Conservation (phyloP, 2,113 vertebrate species). For the Gracilinanus agilis region DNA sequence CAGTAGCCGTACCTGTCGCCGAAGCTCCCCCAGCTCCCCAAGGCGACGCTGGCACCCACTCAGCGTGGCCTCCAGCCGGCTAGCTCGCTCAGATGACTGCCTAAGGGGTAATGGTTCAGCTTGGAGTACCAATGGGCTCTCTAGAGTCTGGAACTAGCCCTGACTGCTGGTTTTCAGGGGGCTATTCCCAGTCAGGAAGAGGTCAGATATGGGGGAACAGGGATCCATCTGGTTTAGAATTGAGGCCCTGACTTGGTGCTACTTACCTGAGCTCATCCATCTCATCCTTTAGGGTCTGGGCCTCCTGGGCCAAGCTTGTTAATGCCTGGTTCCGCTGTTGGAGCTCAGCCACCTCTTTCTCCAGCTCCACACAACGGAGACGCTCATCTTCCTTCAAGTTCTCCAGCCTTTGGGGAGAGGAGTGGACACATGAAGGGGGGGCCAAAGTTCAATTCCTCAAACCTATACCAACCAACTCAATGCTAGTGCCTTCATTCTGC, state of each 20-base stretch:
- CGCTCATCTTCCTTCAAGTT: conserved; percentile 89
- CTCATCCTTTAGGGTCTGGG: conserved; percentile 92
- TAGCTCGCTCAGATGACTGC: conserved; percentile 92
- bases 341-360: conserved; percentile 87
- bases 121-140: not conserved
- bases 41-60: conserved; percentile 92
- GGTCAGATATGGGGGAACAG: not conserved
- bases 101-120: conserved; percentile 76
- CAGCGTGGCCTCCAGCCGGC: conserved; percentile 90
- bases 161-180: not conserved
- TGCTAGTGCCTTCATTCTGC: not conserved
- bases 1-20: conserved; percentile 93
- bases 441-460: no score
- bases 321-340: conserved; percentile 91
- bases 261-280: conserved; percentile 94
- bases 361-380: conserved; percentile 83
- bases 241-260: not conserved
- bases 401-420: conserved; percentile 85
- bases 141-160: not conserved
- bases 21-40: conserved; percentile 93
- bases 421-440: not conserved
- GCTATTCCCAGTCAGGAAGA: not conserved
- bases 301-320: conserved; percentile 92
- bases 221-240: not conserved
- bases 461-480: not conserved